These are phyloP conservation scores for Peromyscus leucopus DNA, from an alignment of 2,113 vertebrate species.

Conservation along the genomic window DNA sequence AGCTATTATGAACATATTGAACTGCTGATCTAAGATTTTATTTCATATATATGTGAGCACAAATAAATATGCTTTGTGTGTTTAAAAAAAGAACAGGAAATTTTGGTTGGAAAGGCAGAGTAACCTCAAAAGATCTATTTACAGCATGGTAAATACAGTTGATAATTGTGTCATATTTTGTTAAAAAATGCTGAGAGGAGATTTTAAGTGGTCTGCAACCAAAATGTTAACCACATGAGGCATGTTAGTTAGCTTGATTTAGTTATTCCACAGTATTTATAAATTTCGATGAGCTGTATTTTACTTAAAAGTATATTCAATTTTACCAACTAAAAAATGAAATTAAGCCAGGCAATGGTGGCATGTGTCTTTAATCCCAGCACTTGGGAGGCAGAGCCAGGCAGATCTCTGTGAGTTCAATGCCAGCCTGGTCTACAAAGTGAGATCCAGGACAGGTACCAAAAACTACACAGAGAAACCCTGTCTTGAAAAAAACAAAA, in stretches of 20 bases:
- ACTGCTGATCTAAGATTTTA: background rate
- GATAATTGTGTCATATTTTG: background rate
- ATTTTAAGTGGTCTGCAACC: background rate
- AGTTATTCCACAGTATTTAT: background rate
- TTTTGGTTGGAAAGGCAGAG: background rate
- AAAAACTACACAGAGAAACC: no score
- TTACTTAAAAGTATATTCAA: background rate
- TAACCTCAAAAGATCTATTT: background rate
- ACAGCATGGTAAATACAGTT: background rate
- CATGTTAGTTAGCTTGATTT: background rate
- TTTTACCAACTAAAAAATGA: background rate
- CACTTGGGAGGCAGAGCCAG: no score
- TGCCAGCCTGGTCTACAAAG: no score
- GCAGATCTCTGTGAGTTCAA: no score
- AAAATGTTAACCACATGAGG: background rate
- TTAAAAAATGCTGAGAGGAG: background rate
- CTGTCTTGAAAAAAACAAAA: no score
- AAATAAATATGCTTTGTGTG: background rate
- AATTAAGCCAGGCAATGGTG: background rate
- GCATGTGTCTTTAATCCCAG: no score
- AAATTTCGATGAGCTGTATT: background rate
- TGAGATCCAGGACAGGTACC: no score
- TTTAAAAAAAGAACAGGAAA: background rate
- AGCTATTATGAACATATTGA: background rate
- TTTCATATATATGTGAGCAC: background rate